Base-by-base conservation (phyloP, 2,797 vertebrate genomes). In the Pempheris klunzingeri region DNA sequence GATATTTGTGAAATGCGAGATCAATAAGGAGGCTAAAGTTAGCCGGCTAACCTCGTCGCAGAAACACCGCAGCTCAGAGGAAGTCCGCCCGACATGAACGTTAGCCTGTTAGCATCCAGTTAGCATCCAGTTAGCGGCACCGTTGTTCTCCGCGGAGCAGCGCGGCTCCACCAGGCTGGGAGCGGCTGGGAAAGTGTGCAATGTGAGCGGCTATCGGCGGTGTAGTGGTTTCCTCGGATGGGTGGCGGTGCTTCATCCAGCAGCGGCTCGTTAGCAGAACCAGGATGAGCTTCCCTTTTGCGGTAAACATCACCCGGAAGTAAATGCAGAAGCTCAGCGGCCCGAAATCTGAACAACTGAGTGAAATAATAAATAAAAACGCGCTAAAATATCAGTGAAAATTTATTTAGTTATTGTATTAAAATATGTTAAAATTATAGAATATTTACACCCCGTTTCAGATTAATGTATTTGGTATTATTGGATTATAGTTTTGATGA, bases 41-140 rank as follows among this genome's bases (percentile, higher is more conserved):
- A 90, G 88, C 84, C 67, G 38, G 87, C 92, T 93, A 92, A 92
- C 91, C 92, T 92, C 91, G 87, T 90, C 88, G 83, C 60, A 58
- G 85, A 80, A 67, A 78, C 55, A 30, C 74, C 82, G 63, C 80
- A 81, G 87, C 84, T 79, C 77, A 55, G 64, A 53, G 81, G 80
- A 89, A 85, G 81, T 92, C 87, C 89, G 61, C 58, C 72, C 83
- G 80, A 80, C 84, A 82, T 83, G 50, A 47, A 86, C 81, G 71
- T 60, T 76, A 78, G 71, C 80, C 34, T 28, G 69, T 69, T 41
- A 74, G 77, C 78, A 18, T n/a, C 77, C 22, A 12, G 60, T 30
- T 32, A 32, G 30, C n/a, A n/a, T n/a, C n/a, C n/a, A n/a, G n/a
- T n/a, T n/a, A 28, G 82, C 73, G n/a, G 64, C 4, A 5, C n/a